Evolutionary conservation across 2,888 invertebrate genomes (phyloP).

Genomic region (Cyclophora punctaria): DNA sequence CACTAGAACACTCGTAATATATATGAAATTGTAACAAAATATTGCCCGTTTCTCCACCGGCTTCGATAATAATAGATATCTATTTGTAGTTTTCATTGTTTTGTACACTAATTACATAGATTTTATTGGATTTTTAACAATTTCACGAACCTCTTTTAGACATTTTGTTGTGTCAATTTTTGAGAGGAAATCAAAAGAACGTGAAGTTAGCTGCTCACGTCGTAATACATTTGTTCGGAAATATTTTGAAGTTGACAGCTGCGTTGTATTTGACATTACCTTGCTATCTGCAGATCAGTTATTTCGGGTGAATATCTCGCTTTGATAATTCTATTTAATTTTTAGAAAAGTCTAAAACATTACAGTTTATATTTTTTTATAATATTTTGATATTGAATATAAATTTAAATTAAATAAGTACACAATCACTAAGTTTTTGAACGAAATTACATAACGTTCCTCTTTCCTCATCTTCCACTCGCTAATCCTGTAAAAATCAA

Average conservation of each 20-base stretch:
- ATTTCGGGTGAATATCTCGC: background rate
- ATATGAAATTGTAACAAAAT: conserved; percentile 37
- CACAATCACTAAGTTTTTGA: background rate
- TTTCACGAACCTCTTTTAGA: conserved; percentile 79
- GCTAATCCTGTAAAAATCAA: too few species aligned
- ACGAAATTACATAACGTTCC: background rate
- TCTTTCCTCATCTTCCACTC: background rate
- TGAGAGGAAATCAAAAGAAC: conserved; percentile 60
- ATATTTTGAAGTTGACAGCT: conserved; percentile 1
- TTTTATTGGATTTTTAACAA: conserved; percentile 61
- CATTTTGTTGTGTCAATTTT: conserved; percentile 77
- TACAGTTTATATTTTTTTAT: too few species aligned
- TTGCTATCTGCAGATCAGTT: too few species aligned
- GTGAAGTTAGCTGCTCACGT: conserved; percentile 34
- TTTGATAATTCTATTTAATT: background rate
- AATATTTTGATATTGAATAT: too few species aligned
- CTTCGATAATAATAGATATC: conserved; percentile 15
- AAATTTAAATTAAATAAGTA: too few species aligned
- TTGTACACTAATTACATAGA: conserved; percentile 38
- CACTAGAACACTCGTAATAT: conserved; percentile 37
- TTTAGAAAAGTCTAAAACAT: too few species aligned
- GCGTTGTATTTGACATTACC: too few species aligned
- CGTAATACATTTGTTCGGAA: conserved; percentile 22
- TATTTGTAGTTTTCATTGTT: conserved; percentile 25
- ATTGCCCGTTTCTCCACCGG: conserved; percentile 28